These are phyloP conservation scores for Wiebesia pumilae DNA, from an alignment of 1,140 invertebrate genomes.

Conservation along the genomic window DNA sequence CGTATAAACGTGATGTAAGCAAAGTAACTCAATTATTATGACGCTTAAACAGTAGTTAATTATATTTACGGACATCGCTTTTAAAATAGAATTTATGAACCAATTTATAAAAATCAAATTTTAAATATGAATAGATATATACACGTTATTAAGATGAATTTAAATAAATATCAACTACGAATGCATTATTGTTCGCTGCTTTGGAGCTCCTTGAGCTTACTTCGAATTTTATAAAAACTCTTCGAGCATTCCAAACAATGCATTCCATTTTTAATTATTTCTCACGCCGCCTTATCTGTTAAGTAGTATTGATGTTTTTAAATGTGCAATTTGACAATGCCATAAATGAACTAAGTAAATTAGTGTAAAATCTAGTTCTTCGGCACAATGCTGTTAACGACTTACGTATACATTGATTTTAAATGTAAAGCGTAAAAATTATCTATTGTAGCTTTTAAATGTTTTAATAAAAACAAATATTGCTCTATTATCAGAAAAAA, in stretches of 20 bases:
- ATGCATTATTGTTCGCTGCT: slow-evolving; percentile 50
- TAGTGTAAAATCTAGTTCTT: slow-evolving; percentile 43
- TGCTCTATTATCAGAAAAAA: slow-evolving; percentile 23
- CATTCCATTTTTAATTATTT: slow-evolving; percentile 51
- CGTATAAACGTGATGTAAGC: slow-evolving; percentile 33
- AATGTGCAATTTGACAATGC: slow-evolving; percentile 51
- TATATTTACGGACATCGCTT: slow-evolving; percentile 45
- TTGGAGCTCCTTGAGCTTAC: slow-evolving; percentile 32
- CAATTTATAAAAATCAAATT: slow-evolving; percentile 47
- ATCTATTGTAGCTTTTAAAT: slow-evolving; percentile 63
- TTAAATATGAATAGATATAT: slow-evolving; percentile 35
- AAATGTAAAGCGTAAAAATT: slow-evolving; percentile 32
- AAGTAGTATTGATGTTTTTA: slow-evolving; percentile 48
- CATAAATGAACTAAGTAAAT: slow-evolving; percentile 21
- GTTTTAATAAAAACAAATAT: slow-evolving; percentile 62
- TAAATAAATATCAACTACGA: slow-evolving; percentile 34
- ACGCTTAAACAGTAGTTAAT: slow-evolving; percentile 49
- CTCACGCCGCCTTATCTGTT: slow-evolving; percentile 38
- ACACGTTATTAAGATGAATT: slow-evolving; percentile 41
- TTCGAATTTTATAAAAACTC: slow-evolving; percentile 43
- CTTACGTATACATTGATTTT: slow-evolving; percentile 39
- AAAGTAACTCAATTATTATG: slow-evolving; percentile 44
- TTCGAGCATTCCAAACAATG: slow-evolving; percentile 51
- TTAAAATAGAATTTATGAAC: slow-evolving; percentile 51
- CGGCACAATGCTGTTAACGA: slow-evolving; percentile 21